Conservation (phyloP, 2,888 invertebrate species). For the Girardia tigrina region DNA sequence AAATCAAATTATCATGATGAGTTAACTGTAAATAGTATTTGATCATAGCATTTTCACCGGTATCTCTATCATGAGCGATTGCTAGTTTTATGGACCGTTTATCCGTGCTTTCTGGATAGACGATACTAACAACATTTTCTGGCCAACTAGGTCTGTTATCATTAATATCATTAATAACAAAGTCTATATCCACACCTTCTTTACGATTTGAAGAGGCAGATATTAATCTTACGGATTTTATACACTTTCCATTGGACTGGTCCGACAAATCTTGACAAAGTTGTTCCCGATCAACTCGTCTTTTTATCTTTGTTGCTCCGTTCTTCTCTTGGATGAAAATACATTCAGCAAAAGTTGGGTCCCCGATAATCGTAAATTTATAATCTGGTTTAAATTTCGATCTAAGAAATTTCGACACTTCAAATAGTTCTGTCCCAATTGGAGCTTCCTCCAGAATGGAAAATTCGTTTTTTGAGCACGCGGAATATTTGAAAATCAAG, state of each 20-base stretch:
- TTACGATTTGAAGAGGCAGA: not conserved
- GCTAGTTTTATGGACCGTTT: not conserved
- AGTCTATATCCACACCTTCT: constrained; percentile 1
- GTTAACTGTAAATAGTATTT: not conserved
- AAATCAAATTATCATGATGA: not conserved
- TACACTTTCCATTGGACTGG: not conserved
- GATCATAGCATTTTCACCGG: not conserved
- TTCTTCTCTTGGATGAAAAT: not conserved
- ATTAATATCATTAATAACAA: not conserved
- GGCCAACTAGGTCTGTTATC: not conserved
- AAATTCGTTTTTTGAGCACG: too few species aligned
- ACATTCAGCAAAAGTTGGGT: constrained; percentile 1
- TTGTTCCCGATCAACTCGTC: not conserved
- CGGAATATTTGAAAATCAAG: too few species aligned
- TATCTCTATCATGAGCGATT: not conserved
- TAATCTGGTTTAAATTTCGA: constrained; percentile 17
- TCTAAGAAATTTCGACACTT: not conserved
- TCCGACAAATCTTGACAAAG: not conserved
- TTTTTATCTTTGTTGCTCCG: not conserved
- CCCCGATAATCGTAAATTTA: not conserved
- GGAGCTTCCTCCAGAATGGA: not conserved
- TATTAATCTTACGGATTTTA: not conserved
- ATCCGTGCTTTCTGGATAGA: not conserved
- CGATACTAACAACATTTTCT: not conserved
- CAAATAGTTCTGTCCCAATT: not conserved